Evolutionary conservation across 2,888 invertebrate genomes (phyloP).

Genomic region (Agrilus cyanescens): DNA sequence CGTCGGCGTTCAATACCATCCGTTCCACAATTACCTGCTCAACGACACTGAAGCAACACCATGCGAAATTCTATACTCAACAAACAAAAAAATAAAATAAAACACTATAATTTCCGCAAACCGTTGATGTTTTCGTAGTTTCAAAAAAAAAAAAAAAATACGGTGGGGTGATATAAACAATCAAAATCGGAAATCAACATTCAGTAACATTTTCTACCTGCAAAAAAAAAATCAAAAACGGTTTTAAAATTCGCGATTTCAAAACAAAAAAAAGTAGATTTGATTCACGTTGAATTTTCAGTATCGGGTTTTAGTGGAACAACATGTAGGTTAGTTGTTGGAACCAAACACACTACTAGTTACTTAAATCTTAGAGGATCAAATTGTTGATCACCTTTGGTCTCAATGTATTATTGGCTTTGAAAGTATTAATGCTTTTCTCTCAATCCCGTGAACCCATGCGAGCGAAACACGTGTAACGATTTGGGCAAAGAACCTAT

Average conservation of each 20-base stretch:
- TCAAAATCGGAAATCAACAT: constrained; percentile 6
- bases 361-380: constrained; percentile 25
- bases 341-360: constrained; percentile 34
- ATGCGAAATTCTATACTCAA: constrained; percentile 24
- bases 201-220: background rate
- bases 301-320: constrained; percentile 12
- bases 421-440: constrained; percentile 32
- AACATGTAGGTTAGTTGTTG: constrained; percentile 30
- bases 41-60: too few species aligned
- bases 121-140: too few species aligned
- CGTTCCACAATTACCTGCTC: constrained; percentile 8
- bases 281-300: too few species aligned
- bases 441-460: constrained; percentile 32
- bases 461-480: constrained; percentile 24
- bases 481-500: constrained; percentile 8
- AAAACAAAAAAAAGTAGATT: too few species aligned
- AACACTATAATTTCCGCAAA: too few species aligned
- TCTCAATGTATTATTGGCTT: constrained; percentile 36
- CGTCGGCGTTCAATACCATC: constrained; percentile 29
- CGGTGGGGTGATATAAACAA: constrained; percentile 4
- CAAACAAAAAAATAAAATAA: constrained; percentile 29
- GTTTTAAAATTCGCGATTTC: too few species aligned
- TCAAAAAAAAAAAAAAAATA: too few species aligned
- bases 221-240: background rate
- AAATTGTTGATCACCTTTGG: constrained; percentile 28